Evolutionary conservation across 2,113 vertebrate species (phyloP).

Genomic region (Rhizomys pruinosus): DNA sequence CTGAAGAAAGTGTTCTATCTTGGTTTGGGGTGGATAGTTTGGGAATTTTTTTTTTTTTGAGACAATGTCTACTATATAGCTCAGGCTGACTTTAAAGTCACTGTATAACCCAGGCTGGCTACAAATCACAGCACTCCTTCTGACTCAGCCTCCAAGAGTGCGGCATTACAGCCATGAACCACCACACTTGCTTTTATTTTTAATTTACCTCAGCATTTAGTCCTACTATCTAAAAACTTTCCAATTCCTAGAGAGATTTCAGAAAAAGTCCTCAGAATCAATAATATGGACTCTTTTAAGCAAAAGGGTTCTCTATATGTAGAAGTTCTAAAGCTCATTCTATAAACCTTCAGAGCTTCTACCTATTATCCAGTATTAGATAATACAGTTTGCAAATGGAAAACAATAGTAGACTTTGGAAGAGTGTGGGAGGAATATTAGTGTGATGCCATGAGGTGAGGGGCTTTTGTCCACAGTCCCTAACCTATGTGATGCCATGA

Average conservation of each 20-base stretch:
- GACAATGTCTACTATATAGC: not conserved
- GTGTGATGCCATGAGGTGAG: too few relatives aligned
- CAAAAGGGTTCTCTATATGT: not conserved
- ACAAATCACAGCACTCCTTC: not conserved
- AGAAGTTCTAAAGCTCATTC: not conserved
- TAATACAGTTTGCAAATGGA: not conserved
- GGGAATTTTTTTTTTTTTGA: not conserved
- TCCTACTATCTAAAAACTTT: not conserved
- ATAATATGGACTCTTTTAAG: not conserved
- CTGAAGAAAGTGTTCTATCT: not conserved
- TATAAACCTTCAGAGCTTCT: not conserved
- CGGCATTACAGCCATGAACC: too few relatives aligned
- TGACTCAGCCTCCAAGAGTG: not conserved
- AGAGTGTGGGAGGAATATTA: not conserved
- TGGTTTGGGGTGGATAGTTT: not conserved
- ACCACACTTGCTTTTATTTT: not conserved
- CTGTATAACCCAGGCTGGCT: not conserved
- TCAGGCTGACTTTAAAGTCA: not conserved
- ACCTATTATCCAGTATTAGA: not conserved
- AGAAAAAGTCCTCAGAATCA: not conserved
- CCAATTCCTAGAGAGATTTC: not conserved
- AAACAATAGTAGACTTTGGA: conserved; percentile 35
- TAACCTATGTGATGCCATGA: too few relatives aligned
- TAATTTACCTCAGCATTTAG: not conserved
- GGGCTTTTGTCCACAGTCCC: not conserved